Evolutionary conservation across 2,797 vertebrate genomes (phyloP), one percentile per base, ranked within the genome.

Genomic region (Rhynchonycteris naso): DNA sequence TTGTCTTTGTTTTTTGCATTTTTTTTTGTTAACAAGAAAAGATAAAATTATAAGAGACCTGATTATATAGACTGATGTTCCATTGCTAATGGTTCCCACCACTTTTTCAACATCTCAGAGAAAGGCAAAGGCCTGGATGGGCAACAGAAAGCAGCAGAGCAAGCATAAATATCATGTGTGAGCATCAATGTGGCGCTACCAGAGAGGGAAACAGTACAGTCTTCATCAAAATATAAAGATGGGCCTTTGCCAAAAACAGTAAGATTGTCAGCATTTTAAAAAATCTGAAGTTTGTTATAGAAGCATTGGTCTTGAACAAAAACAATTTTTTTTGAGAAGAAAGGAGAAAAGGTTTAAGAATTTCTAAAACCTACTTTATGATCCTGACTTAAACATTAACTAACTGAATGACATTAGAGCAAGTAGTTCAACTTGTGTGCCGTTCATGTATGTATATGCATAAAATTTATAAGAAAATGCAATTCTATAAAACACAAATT

Each of bases 11-110:
- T 88, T 97, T 97, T 97, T 96, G 92, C 75, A 92, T 94, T 93
- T 97, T 97, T 97, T 97, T 95, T 97, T 97, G 97, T 97, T 96
- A 97, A 94, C 85, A 96, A 97, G 95, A 96, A 97, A 97, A 96
- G 96, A 96, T 97, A 96, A 97, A 97, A 97, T 97, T 97, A 96
- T 97, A 88, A 94, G 97, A 97, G 95, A 96, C 82, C 78, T 97
- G 95, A 96, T 97, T 97, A 90, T 97, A 95, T 97, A 95, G 91
- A 81, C 92, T 86, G 85, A 91, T 38, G 86, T 88, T 94, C 65
- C 72, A 75, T 93, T 92, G 54, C 90, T 97, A 35, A 92, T 95
- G 86, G 95, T 97, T 97, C 97, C 95, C 97, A 97, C 95, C 93
- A 94, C 90, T 90, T 93, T 94, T 96, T 96, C 85, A 94, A 18